These are phyloP conservation scores for Cygnus atratus DNA, from an alignment of 2,113 vertebrate species.

Conservation along the genomic window DNA sequence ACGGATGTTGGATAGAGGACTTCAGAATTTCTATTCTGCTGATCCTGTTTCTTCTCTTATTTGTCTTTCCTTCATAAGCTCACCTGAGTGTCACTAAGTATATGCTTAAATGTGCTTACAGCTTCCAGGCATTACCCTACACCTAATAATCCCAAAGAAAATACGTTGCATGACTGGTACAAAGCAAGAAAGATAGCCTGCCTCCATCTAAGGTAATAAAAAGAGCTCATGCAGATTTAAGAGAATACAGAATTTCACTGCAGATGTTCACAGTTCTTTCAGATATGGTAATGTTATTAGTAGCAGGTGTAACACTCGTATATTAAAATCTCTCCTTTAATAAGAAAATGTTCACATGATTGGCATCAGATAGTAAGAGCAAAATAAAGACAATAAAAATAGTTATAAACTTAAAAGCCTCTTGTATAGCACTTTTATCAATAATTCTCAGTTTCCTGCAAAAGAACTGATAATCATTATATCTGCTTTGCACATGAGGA, in stretches of 20 bases:
- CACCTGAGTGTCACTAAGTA: neutral
- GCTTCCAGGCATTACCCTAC: neutral
- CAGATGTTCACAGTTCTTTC: neutral
- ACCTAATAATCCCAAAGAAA: neutral
- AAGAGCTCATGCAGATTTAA: neutral
- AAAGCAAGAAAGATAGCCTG: neutral
- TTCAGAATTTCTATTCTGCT: neutral
- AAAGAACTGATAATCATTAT: neutral
- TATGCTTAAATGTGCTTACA: neutral
- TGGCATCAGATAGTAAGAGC: neutral
- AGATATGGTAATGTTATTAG: neutral
- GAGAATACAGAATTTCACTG: neutral
- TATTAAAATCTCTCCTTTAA: neutral
- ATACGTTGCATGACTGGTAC: neutral
- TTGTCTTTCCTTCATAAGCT: neutral
- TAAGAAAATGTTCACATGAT: neutral
- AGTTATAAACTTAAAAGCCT: neutral
- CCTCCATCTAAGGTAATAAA: neutral
- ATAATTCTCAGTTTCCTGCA: neutral
- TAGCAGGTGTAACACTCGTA: neutral
- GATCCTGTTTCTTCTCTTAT: neutral
- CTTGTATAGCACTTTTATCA: neutral
- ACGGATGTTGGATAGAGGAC: rapidly evolving
- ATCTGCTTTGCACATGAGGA: neutral
- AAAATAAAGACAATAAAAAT: neutral